Evolutionary conservation across 1,140 invertebrate genomes (phyloP).

Genomic region (Monomorium pharaonis): DNA sequence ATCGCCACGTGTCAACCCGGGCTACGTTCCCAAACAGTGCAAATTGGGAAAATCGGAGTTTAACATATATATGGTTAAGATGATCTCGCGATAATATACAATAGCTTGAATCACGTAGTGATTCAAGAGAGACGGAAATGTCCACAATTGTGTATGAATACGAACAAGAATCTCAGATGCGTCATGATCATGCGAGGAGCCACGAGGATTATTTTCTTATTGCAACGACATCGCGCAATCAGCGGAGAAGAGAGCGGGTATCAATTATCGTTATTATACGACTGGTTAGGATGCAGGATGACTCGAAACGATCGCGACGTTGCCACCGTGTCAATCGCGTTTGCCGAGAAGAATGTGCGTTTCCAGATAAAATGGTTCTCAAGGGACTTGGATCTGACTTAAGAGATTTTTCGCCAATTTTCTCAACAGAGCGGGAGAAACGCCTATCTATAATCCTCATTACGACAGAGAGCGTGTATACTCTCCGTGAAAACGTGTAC

Average conservation of each 20-base stretch:
- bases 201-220: slow-evolving; percentile 16
- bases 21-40: background rate
- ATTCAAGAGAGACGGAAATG: background rate
- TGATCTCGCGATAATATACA: background rate
- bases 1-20: background rate
- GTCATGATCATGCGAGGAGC: background rate
- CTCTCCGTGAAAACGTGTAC: slow-evolving; percentile 61
- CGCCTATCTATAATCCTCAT: slow-evolving; percentile 42
- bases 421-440: background rate
- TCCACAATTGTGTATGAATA: background rate
- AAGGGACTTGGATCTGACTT: background rate
- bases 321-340: background rate
- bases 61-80: background rate
- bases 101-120: background rate
- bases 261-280: slow-evolving; percentile 42
- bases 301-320: background rate
- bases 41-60: background rate
- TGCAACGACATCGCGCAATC: slow-evolving; percentile 9
- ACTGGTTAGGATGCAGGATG: background rate
- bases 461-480: slow-evolving; percentile 41
- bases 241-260: background rate
- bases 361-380: background rate
- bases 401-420: background rate
- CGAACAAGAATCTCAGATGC: background rate
- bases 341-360: background rate